phyloP scores from a whole-genome alignment of 2,888 invertebrate species.

The Nemurella pictetii region DNA sequence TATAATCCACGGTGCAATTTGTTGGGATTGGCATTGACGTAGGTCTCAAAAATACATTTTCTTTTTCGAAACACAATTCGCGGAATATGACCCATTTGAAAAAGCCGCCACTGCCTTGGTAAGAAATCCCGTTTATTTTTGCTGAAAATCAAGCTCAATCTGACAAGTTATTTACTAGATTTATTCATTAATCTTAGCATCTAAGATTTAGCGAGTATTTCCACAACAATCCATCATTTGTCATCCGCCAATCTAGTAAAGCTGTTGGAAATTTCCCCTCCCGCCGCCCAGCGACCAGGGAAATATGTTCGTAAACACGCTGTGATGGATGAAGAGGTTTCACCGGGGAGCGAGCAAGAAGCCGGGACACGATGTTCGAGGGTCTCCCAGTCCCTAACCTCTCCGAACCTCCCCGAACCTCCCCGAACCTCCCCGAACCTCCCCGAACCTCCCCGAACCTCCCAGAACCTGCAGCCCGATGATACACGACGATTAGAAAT shows the following conservation, averaged over 20 bases:
- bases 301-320: conserved; percentile 9
- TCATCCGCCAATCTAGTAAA: conserved; percentile 1
- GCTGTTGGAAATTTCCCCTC: neutral
- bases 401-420: too few species aligned
- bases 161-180: neutral
- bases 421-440: too few species aligned
- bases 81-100: neutral
- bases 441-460: neutral
- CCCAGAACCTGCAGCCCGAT: neutral
- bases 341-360: neutral
- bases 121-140: neutral
- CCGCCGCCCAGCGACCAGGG: neutral
- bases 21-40: neutral
- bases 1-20: neutral
- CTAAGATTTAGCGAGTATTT: neutral
- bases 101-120: neutral
- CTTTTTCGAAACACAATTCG: neutral
- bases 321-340: neutral
- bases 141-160: neutral
- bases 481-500: too few species aligned
- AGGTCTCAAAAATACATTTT: too few species aligned
- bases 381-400: too few species aligned
- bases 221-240: conserved; percentile 21
- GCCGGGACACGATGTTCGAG: too few species aligned
- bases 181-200: conserved; percentile 10